Evolutionary conservation across 2,113 vertebrate species (phyloP).

Genomic region (Pedetes capensis): DNA sequence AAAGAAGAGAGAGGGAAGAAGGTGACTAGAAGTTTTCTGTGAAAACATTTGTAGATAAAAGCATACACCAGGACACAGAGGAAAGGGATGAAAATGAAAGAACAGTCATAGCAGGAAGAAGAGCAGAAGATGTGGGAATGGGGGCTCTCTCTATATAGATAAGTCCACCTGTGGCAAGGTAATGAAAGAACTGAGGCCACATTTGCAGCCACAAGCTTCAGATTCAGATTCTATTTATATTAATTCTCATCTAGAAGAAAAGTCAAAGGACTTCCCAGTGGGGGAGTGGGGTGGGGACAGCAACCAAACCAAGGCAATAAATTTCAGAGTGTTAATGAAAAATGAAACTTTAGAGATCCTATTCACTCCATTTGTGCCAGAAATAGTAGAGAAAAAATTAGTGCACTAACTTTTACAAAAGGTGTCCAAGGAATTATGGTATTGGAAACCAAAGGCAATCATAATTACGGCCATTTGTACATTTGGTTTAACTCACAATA

Average conservation of each 20-base stretch:
- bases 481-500: neutral
- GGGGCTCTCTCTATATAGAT: neutral
- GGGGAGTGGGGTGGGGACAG: too few species aligned
- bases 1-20: neutral
- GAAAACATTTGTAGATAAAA: neutral
- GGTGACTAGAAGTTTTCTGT: neutral
- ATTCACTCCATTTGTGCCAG: neutral
- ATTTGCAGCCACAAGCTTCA: neutral
- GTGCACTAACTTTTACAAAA: neutral
- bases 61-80: neutral
- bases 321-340: neutral
- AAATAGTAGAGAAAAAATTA: neutral
- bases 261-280: neutral
- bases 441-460: neutral
- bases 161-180: neutral
- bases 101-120: neutral
- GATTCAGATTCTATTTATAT: neutral
- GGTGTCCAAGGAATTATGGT: neutral
- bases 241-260: neutral
- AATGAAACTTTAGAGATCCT: neutral
- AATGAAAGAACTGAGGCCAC: neutral
- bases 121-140: neutral
- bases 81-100: neutral
- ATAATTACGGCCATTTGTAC: neutral
- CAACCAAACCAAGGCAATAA: neutral